Conservation (phyloP, 2,888 invertebrate species). For the Blomia tropicalis region DNA sequence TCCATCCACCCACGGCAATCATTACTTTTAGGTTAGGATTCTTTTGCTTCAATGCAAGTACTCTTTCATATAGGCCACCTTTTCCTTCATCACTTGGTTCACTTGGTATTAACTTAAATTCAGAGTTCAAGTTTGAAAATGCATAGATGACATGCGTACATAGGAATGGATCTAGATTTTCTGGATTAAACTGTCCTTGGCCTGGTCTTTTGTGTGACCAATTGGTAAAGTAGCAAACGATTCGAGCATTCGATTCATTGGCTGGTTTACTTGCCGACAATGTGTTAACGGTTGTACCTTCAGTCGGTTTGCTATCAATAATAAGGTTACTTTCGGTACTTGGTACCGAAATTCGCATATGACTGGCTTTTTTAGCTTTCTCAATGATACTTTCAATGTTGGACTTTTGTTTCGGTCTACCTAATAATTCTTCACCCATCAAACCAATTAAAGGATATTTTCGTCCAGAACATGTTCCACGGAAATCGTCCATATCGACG, state of each 20-base stretch:
- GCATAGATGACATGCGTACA: conserved; percentile 92
- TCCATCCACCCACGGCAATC: conserved; percentile 68
- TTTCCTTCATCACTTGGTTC: conserved; percentile 51
- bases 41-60: conserved; percentile 66
- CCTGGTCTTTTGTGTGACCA: conserved; percentile 87
- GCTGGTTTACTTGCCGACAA: conserved; percentile 56
- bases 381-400: conserved; percentile 27
- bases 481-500: conserved; percentile 59
- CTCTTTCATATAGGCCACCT: conserved; percentile 48
- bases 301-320: conserved; percentile 45
- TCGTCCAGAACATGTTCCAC: conserved; percentile 59
- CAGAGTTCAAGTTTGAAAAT: conserved; percentile 66
- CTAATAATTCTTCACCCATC: conserved; percentile 73
- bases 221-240: conserved; percentile 86
- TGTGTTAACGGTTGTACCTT: conserved; percentile 57
- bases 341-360: conserved; percentile 11
- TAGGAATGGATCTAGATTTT: conserved; percentile 66
- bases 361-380: conserved; percentile 17
- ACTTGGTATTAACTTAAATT: conserved; percentile 61
- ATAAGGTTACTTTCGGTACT: conserved; percentile 40
- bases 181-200: conserved; percentile 69
- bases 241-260: conserved; percentile 51
- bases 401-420: conserved; percentile 45
- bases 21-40: conserved; percentile 65
- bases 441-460: conserved; percentile 75